phyloP scores from a whole-genome alignment of 2,113 vertebrate genomes.

The Sitta europaea region DNA sequence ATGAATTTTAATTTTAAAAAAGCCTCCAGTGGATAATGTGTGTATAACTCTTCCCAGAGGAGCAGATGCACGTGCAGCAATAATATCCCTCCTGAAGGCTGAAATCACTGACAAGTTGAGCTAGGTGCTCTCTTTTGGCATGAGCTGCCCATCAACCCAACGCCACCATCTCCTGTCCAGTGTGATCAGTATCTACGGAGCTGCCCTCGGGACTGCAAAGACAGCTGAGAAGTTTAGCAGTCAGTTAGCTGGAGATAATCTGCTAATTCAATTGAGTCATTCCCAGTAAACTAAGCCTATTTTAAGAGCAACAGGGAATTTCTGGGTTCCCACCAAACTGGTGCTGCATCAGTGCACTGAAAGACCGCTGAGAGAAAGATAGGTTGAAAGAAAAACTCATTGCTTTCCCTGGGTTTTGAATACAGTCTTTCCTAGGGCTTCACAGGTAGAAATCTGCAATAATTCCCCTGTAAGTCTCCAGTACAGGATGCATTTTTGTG shows the following conservation, averaged over 20 bases:
- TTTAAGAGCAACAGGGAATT: not conserved
- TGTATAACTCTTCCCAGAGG: not conserved
- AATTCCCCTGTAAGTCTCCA: not conserved
- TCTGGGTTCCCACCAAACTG: not conserved
- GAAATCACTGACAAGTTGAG: not conserved
- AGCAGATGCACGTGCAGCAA: not conserved
- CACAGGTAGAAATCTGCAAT: not conserved
- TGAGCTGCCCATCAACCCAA: not conserved
- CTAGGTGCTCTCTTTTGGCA: not conserved
- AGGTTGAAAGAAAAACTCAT: not conserved
- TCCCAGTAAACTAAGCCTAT: not conserved
- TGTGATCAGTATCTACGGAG: not conserved
- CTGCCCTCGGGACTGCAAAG: not conserved
- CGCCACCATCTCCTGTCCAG: not conserved
- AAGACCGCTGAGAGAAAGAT: not conserved
- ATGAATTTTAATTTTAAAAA: conserved; percentile 16
- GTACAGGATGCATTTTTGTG: not conserved
- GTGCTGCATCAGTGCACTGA: not conserved
- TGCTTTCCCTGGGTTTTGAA: not conserved
- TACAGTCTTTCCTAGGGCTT: not conserved
- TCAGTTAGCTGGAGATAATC: not conserved
- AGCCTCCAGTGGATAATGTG: not conserved
- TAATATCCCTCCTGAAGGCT: not conserved
- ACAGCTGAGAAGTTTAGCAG: not conserved
- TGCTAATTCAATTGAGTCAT: not conserved